Base-by-base conservation (phyloP, 2,797 vertebrate species). In the Aldrovandia affinis region DNA sequence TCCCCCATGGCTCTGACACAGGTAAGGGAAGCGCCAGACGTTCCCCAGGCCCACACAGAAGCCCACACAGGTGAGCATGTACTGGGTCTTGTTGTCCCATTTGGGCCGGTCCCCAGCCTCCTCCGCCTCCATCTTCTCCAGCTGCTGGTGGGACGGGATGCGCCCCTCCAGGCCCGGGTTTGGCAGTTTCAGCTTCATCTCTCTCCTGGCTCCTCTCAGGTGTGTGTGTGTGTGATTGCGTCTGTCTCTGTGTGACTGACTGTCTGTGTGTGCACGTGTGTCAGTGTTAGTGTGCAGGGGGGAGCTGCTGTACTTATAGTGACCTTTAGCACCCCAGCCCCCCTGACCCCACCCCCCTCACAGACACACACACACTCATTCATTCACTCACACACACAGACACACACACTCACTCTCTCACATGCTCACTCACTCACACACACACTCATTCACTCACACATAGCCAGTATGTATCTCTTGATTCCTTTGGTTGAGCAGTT, bases 51-150 rank as follows among this genome's bases (percentile, higher is more conserved):
- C 96, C 85, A 97, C 95, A 33, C 96, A 97, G 90, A 97, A 97
- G 65, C 96, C 96, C 84, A 97, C 84, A 0, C 96, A 97, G 0
- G 96, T 97, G 86, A 97, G 92, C 95, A 97, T 96, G 39, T 97
- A 97, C 85, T 97, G 96, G 0, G 95, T 86, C 86, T 97, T 97
- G 91, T 96, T 97, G 88, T 97, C 96, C 96, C 96, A 97, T 92
- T 96, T 93, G 54, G 96, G 96, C 89, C 96, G 94, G 10, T 94
- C 91, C 33, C 82, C 86, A 52, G 92, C 91, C 70, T 95, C 96
- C 90, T 93, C 85, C 83, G 86, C 42, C 88, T 96, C 96, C 15
- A 95, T 54, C 80, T 78, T 81, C 39, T 96, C 95, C 84, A 97
- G 92, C 42, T 95, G 85, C 1, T 77, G 83, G 80, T 94, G 91